Evolutionary conservation across 2,888 invertebrate genomes (phyloP).

Genomic region (Caenorhabditis japonica): DNA sequence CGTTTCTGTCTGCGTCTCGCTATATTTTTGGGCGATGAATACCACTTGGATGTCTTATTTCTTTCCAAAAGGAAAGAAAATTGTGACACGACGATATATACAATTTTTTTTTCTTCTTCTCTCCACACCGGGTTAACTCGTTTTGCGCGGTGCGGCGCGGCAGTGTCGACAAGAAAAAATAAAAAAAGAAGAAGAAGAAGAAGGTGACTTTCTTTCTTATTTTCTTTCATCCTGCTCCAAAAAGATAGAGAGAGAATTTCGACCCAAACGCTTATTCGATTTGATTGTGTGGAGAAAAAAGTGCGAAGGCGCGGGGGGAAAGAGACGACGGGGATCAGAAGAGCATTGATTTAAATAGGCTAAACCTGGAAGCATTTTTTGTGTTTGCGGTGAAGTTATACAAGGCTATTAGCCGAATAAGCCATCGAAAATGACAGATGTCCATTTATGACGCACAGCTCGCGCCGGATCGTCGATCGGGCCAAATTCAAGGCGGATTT

Average conservation of each 20-base stretch:
- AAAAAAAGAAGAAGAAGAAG: slow-evolving; percentile 42
- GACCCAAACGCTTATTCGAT: slow-evolving; percentile 49
- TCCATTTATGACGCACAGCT: no score
- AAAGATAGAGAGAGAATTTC: no score
- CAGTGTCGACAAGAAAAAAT: no score
- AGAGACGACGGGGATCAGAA: not conserved
- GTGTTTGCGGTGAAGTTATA: not conserved
- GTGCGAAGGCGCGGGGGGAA: slow-evolving; percentile 4
- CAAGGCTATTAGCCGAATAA: no score
- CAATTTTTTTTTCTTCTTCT: slow-evolving; percentile 12
- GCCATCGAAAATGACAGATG: no score
- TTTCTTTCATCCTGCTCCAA: slow-evolving; percentile 13
- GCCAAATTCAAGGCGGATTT: no score
- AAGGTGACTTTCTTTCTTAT: slow-evolving; percentile 15
- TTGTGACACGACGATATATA: no score
- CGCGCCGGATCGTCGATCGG: no score
- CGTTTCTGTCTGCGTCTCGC: no score
- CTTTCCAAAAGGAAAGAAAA: no score
- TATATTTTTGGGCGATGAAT: not conserved
- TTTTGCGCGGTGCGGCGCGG: no score
- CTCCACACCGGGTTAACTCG: slow-evolving; percentile 31
- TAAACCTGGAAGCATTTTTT: not conserved
- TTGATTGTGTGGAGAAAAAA: slow-evolving; percentile 27
- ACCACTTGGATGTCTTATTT: no score
- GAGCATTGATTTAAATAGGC: slow-evolving; percentile 8